Evolutionary conservation across 2,113 vertebrate genomes (phyloP).

Genomic region (Emydocephalus ijimae): DNA sequence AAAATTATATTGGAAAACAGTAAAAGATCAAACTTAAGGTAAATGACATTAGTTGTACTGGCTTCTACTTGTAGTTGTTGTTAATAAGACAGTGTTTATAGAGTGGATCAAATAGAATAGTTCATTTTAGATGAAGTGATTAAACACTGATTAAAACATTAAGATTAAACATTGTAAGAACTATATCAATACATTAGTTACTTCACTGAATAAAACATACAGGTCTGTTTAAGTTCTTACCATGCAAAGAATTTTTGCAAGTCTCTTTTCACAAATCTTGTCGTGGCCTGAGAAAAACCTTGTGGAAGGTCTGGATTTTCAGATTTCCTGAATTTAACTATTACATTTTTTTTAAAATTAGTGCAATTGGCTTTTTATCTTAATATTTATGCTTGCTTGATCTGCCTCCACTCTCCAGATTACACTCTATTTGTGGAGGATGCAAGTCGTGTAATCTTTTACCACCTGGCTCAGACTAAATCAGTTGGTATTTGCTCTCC

Average conservation of each 20-base stretch:
- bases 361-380: neutral
- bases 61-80: neutral
- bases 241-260: neutral
- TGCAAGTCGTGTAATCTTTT: neutral
- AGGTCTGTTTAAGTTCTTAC: neutral
- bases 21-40: neutral
- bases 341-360: neutral
- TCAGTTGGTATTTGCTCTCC: neutral
- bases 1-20: neutral
- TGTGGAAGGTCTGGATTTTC: neutral
- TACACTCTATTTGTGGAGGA: too few species aligned
- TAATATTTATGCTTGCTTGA: neutral
- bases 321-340: neutral
- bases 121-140: neutral
- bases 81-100: neutral
- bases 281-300: neutral
- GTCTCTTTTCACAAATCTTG: neutral
- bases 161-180: neutral
- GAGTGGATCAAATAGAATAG: neutral
- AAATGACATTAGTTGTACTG: neutral
- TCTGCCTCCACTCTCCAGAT: too few species aligned
- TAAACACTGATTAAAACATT: too few species aligned
- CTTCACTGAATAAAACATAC: neutral
- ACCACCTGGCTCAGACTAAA: neutral
- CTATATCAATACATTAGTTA: neutral